A percentile compares a stretch with the other conserved stretches of the same genome.
Evolutionary conservation across 2,888 invertebrate species (phyloP).

Genomic region (Dendrolimus houi): DNA sequence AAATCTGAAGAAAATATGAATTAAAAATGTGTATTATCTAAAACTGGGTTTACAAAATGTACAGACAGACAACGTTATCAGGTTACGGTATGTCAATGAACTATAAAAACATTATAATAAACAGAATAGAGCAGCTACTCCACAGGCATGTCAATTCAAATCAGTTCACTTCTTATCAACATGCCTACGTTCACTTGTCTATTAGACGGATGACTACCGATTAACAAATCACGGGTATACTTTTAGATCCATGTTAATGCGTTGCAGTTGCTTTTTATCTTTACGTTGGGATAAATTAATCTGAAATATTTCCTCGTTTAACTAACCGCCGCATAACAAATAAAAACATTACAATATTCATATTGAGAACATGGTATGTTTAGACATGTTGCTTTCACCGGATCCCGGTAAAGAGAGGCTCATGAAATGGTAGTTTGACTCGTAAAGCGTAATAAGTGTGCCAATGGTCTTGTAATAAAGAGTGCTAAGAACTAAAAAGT

Average conservation of each 20-base stretch:
- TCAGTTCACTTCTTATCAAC: constrained; percentile 43
- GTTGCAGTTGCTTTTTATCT: constrained; percentile 10
- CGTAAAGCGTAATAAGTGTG: too few species aligned
- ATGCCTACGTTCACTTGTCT: constrained; percentile 36
- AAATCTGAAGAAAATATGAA: too few species aligned
- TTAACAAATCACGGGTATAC: constrained; percentile 33
- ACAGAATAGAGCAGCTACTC: neutral
- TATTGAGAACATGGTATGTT: too few species aligned
- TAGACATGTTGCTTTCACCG: too few species aligned
- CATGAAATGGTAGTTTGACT: too few species aligned
- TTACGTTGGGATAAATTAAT: neutral
- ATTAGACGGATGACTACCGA: constrained; percentile 33
- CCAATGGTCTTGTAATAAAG: too few species aligned
- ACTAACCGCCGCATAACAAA: neutral
- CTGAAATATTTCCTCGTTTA: neutral
- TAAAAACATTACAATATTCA: too few species aligned
- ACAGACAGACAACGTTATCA: constrained; percentile 3
- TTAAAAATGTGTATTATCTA: too few species aligned
- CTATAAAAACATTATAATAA: neutral
- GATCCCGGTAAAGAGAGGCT: too few species aligned
- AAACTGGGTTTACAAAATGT: constrained; percentile 2
- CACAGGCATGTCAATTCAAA: constrained; percentile 28
- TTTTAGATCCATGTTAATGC: constrained; percentile 25
- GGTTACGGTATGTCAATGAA: neutral
- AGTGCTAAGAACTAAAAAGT: too few species aligned